Base-by-base conservation (phyloP, 2,888 invertebrate species). In the Andrena haemorrhoa region DNA sequence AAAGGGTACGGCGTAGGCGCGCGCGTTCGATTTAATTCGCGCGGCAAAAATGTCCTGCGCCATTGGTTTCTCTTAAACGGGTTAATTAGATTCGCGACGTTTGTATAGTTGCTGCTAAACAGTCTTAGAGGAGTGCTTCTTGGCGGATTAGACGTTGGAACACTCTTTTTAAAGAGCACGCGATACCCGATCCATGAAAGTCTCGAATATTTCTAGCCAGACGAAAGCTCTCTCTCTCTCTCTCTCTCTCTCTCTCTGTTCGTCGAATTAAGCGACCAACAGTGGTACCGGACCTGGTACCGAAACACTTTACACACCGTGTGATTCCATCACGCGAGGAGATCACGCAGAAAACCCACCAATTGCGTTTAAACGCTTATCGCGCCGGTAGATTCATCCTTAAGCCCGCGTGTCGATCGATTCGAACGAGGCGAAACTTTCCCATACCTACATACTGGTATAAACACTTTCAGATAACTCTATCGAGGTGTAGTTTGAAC, bases 221-320 rank as follows among this genome's bases (percentile, higher is more conserved):
- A 41, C 16, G 4, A 16, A 16, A 12, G 41, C 35, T 35, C 35
- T 41, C 41, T 0, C 2, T 41, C 41, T 41, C 12, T 41, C 12
- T 41, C 35, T 41, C 12, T 41, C 35, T 35, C 41, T 41, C 41
- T 41, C 41, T 41, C 5, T 41, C 12, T 41, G 41, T 41, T 41
- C 16, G 41, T 41, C 1, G 23, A 63, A 63, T 63, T 63, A 41
- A 20, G 4, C 61, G 20, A 68, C 51, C 47, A 51, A 85, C 41
- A 66, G 83, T 86, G 90, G 90, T 87, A 89, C 90, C 89, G 89
- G 71, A 82, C 79, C 84, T 89, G 89, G 90, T 89, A 90, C 91
- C 84, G 83, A 78, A 75, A 68, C 83, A 85, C 79, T 86, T 84
- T 73, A 83, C 84, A 3, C 56, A 83, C 83, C 75, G 82, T 63